Evolutionary conservation across 2,113 vertebrate species (phyloP), one percentile per base, ranked within the genome.

Genomic region (Phalacrocorax aristotelis): DNA sequence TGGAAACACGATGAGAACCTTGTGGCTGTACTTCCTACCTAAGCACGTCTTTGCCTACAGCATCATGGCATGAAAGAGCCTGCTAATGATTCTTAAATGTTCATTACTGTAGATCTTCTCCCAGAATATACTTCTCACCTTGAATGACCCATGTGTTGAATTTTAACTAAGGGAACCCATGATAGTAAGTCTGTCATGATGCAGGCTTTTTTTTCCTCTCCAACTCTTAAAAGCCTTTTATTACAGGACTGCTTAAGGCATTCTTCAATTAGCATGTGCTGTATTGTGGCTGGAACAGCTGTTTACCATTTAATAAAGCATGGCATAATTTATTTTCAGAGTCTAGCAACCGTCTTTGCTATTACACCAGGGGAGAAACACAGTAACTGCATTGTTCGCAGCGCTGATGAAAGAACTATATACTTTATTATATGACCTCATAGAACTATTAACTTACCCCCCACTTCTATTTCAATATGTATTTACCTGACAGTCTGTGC

Each of bases 291-390:
- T 98, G 87, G 98, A 98, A 98, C 97, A 97, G 97, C 97, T 98
- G 97, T 97, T 98, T 98, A 98, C 98, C 98, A 98, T 99, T 99
- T 98, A 99, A 98, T 98, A 98, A 98, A 97, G 97, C 96, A 97
- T 97, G 96, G 97, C 97, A 98, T 97, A 97, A 98, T 97, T 98
- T 98, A 97, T 98, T 97, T 97, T 94, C 94, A 60, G 93, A 89
- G 95, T 96, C 94, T 95, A 95, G 70, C 54, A 94, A 91, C 78
- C 46, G 13, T 92, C 97, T 97, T 77, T 85, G 88, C 80, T 92
- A 77, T 96, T 97, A 72, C 71, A 96, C 94, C 79, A 86, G 88
- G 88, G 88, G 82, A 96, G 83, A 91, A 68, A 72, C 83, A 95
- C 89, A 98, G 72, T 93, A 85, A 84, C 80, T 87, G 77, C 92